Base-by-base conservation (phyloP, 2,797 vertebrate genomes). In the Argentina silus region DNA sequence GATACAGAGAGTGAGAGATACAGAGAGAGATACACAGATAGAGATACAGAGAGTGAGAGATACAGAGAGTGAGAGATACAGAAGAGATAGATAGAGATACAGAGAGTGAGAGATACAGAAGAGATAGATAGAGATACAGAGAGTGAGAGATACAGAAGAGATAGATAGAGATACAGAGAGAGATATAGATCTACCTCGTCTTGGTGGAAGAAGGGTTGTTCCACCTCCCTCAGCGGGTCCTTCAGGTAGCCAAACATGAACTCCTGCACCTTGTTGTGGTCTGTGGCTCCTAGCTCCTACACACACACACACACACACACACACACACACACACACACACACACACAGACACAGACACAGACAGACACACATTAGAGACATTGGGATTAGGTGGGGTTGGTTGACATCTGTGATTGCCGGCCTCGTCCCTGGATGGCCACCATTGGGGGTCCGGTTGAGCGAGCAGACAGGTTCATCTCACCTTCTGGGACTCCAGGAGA, bases 221-320 rank as follows among this genome's bases (percentile, higher is more conserved):
- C 97, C 0, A 99, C 96, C 92, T 99, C 97, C 81, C 98, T 92
- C 82, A 99, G 84, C 11, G 97, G 98, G 81, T 99, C 97, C 81
- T 95, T 94, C 86, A 99, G 93, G 83, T 98, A 99, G 84, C 76
- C 86, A 72, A 97, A 96, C 96, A 99, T 98, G 83, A 96, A 99
- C 62, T 98, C 96, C 83, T 97, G 96, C 60, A 99, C 98, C 86
- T 93, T 94, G 81, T 91, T 92, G 70, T 67, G 88, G 85, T 98
- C 96, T 5, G 94, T 86, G 73, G 96, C 96, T 97, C 98, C 99
- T 73, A 93, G 84, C 80, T 99, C 98, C 98, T 99, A 84, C 45
- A 73, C 57, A 77, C 44, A 81, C 63, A 72, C 66, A 76, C 17
- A 69, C 3, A 75, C 1, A 76, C 67, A 83, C 47, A 75, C n/a